Evolutionary conservation across 2,797 vertebrate species (phyloP).

Genomic region (Calcarius lapponicus): DNA sequence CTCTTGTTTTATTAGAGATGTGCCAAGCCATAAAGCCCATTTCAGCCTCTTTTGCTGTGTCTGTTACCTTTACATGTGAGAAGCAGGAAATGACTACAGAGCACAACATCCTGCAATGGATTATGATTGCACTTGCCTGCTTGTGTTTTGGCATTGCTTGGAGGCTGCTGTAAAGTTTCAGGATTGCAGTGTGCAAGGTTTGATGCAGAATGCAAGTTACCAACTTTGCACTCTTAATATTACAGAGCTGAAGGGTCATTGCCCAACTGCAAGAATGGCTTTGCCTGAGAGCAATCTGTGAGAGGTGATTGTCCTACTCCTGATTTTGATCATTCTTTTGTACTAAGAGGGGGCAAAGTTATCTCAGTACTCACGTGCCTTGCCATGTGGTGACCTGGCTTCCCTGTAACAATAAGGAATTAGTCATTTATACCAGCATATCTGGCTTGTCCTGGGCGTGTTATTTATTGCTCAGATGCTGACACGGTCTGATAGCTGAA

Average conservation of each 20-base stretch:
- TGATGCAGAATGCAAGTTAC: neutral
- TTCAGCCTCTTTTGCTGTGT: conserved; percentile 1
- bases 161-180: conserved; percentile 1
- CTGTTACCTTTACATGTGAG: conserved; percentile 11
- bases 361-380: neutral
- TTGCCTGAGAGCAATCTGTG: neutral
- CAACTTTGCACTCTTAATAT: neutral
- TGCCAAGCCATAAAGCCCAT: conserved; percentile 27
- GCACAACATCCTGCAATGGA: neutral
- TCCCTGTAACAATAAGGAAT: neutral
- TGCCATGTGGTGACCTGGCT: neutral
- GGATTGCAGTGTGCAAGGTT: neutral
- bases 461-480: conserved; percentile 21
- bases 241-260: neutral
- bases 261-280: neutral
- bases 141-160: neutral
- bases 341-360: neutral
- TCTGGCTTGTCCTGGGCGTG: neutral
- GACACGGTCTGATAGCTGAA: neutral
- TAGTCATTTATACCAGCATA: neutral
- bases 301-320: neutral
- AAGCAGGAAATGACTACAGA: conserved; percentile 49
- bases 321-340: neutral
- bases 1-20: conserved; percentile 38
- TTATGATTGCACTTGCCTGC: conserved; percentile 16